Evolutionary conservation across 2,113 vertebrate genomes (phyloP).

Genomic region (Lophura nycthemera): DNA sequence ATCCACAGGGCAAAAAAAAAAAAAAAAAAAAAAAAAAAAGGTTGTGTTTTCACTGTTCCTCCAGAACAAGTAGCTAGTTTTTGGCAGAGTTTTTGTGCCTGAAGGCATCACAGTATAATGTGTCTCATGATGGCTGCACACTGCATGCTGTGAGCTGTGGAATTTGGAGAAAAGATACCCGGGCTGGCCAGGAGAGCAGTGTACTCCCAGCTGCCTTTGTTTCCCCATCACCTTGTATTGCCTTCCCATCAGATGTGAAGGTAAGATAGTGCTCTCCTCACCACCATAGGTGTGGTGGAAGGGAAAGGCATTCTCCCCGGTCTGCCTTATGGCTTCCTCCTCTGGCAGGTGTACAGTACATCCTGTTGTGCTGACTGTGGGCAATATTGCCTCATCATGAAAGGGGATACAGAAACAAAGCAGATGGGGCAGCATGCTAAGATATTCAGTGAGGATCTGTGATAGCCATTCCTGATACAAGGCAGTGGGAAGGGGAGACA

Average conservation of each 20-base stretch:
- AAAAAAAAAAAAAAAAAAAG: background rate
- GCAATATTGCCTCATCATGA: rapidly evolving
- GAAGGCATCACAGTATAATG: background rate
- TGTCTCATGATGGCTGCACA: constrained; percentile 26
- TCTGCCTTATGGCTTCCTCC: background rate
- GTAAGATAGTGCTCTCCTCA: background rate
- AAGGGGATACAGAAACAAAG: background rate
- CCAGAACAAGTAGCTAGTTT: background rate
- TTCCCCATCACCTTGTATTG: background rate
- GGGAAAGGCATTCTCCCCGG: background rate
- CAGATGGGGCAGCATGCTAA: background rate
- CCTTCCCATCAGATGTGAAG: background rate
- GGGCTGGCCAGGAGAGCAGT: background rate
- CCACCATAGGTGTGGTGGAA: too few species aligned
- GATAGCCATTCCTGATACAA: rapidly evolving
- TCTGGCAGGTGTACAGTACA: rapidly evolving
- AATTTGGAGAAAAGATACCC: constrained; percentile 1
- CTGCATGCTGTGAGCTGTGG: constrained; percentile 34
- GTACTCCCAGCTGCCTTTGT: background rate
- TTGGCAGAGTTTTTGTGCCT: constrained; percentile 35
- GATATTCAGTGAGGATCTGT: background rate
- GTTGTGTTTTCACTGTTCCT: background rate
- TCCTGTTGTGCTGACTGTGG: rapidly evolving
- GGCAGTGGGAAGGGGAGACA: background rate
- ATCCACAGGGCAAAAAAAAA: background rate